Evolutionary conservation across 1,140 invertebrate species (phyloP).

Genomic region (Achatina immaculata): DNA sequence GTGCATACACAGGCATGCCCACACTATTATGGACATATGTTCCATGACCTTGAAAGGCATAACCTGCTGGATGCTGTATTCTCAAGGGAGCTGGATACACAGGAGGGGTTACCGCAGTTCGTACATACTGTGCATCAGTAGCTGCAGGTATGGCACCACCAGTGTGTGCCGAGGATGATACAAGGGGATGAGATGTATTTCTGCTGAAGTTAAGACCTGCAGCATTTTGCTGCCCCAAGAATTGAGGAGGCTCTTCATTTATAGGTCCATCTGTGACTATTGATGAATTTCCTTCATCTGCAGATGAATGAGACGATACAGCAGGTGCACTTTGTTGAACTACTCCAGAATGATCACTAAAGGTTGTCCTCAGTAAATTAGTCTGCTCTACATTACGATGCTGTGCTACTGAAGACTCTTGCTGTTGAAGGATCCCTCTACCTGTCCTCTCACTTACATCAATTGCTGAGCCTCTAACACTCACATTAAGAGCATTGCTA

Average conservation of each 20-base stretch:
- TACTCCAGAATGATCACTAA: neutral
- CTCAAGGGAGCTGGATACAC: neutral
- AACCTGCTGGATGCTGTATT: neutral
- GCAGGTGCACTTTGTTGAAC: neutral
- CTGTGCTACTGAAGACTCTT: neutral
- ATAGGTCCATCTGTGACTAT: neutral
- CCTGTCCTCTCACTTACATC: neutral
- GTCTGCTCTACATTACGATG: too few relatives aligned
- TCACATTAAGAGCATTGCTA: neutral
- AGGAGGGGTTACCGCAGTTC: neutral
- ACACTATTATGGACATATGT: neutral
- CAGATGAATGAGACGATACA: neutral
- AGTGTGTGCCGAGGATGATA: neutral
- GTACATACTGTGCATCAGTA: neutral
- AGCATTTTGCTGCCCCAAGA: too few relatives aligned
- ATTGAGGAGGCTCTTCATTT: neutral
- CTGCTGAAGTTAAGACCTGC: too few relatives aligned
- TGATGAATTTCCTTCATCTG: neutral
- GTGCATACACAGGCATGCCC: neutral
- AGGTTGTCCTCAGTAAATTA: too few relatives aligned
- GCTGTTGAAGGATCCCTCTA: neutral
- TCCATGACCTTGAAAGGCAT: neutral
- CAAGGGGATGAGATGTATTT: neutral
- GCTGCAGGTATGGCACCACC: neutral
- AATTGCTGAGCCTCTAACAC: neutral